Evolutionary conservation across 2,113 vertebrate species (phyloP), one percentile per base, ranked within the genome.

Genomic region (Microcebus lehilahytsara): DNA sequence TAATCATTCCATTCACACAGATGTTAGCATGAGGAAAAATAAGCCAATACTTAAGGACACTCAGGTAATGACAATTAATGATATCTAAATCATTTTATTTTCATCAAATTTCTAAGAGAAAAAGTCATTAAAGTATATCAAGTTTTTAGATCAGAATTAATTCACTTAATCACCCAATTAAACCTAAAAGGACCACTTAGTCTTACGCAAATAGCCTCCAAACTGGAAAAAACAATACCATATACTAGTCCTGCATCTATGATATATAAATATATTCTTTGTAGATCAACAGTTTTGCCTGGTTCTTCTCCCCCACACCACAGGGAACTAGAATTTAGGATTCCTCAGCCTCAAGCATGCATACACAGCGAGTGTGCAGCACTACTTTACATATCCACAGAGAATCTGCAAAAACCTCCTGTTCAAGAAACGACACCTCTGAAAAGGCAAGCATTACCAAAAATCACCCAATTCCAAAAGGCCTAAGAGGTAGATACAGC

Each of bases 91-190:
- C 96, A 95, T 95, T 98, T 96, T 89, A 87, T 93, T 95, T 84
- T 86, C 32, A 87, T 67, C 60, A 88, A 78, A 93, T 97, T 98
- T 98, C 93, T 97, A 97, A 98, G 95, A 97, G 97, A 97, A 98
- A 98, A 98, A 98, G 92, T 96, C 97, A 98, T 93, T 84, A 96
- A 40, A 96, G 93, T 89, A 97, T 84, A 97, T 91, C 96, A 95
- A 92, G 96, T 97, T 98, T 98, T 97, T 87, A 98, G 97, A 90
- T 96, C 97, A 87, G 97, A 98, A 98, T 98, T 98, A 97, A 97
- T 92, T 89, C 32, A 98, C 95, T 96, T 97, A 96, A 75, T 95
- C 95, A 95, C 94, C 97, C 97, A 98, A 72, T 97, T 93, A 77
- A 98, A 95, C 16, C 93, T 97, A 97, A 98, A 97, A 97, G 96